Percentiles rank a stretch among this genome's conserved stretches.
Evolutionary conservation across 2,888 invertebrate genomes (phyloP).

Genomic region (Odontocerum albicorne): DNA sequence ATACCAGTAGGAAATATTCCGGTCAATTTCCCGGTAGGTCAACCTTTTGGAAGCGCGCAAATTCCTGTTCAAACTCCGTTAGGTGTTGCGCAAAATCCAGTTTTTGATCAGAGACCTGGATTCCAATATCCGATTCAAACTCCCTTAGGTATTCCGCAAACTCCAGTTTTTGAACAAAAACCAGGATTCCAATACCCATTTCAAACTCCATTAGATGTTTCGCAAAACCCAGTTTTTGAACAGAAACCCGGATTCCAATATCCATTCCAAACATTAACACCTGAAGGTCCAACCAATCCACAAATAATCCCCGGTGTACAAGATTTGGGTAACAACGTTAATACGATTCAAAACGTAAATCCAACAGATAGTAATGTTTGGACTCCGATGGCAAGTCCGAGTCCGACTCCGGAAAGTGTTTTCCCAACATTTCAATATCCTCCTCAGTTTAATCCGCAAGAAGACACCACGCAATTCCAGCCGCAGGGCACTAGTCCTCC

Average conservation of each 20-base stretch:
- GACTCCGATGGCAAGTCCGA: conserved; percentile 31
- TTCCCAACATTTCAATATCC: conserved; percentile 24
- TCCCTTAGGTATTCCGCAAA: conserved; percentile 1
- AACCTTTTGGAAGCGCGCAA: conserved; percentile 4
- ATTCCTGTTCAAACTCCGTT: conserved; percentile 12
- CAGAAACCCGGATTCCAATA: conserved; percentile 9
- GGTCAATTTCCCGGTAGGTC: conserved; percentile 13
- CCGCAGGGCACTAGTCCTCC: background rate
- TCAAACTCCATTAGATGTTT: conserved; percentile 6
- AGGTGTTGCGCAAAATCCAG: conserved; percentile 13
- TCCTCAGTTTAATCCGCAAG: conserved; percentile 24
- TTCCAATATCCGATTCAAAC: conserved; percentile 5
- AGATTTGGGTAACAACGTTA: conserved; percentile 14
- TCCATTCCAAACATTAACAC: conserved; percentile 16
- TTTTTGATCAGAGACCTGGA: conserved; percentile 8
- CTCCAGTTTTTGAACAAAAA: conserved; percentile 12
- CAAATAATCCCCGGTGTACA: conserved; percentile 23
- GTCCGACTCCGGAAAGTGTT: conserved; percentile 15
- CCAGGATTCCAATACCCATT: conserved; percentile 10
- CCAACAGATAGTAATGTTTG: conserved; percentile 22
- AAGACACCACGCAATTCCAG: conserved; percentile 9
- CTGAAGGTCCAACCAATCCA: conserved; percentile 10
- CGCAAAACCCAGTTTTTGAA: conserved; percentile 13
- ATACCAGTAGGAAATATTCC: conserved; percentile 23
- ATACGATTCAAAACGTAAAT: conserved; percentile 9